Evolutionary conservation across 2,113 vertebrate genomes (phyloP), one percentile per base, ranked within the genome.

Genomic region (Prolemur simus): DNA sequence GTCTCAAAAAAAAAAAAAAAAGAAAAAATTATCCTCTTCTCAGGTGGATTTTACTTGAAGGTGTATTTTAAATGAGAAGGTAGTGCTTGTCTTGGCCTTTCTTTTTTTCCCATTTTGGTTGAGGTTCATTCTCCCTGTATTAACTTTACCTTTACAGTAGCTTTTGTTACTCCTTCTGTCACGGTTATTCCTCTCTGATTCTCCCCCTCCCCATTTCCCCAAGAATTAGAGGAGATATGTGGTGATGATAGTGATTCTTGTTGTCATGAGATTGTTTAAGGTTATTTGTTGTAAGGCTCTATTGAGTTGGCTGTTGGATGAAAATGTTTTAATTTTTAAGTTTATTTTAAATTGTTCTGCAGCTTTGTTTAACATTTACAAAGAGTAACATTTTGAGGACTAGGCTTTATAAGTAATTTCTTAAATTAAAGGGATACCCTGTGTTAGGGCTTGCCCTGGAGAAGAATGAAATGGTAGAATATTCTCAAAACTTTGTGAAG

Each of bases 361-460:
- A 73, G 1, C n/a, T 89, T 73, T 77, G 47, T 56, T 81, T 54
- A 68, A 86, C 8, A 32, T 64, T 49, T 37, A 68, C 66, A 68
- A 12, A 81, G 37, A 60, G n/a, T 81, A 49, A 64, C 5, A 54
- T 94, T 92, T 95, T 83, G 68, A 92, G n/a, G 42, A 54, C 5
- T 49, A 73, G 45, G 37, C 54, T 92, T 94, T 96, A 93, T 76
- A 21, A 78, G 1, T 91, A 93, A 94, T 52, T 89, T 42, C 49
- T 80, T 85, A 91, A 96, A 89, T 49, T 89, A 87, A 74, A 97
- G 34, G 56, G 42, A 81, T 87, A 21, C 0, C 25, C 25, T 84
- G 8, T 74, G 25, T 83, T 95, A 94, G 64, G n/a, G 12, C 15
- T 80, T 89, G 34, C 32, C 18, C 32, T 82, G 52, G 39, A 66